phyloP scores from a whole-genome alignment of 2,888 invertebrate species.

The Pseudococcus longispinus region DNA sequence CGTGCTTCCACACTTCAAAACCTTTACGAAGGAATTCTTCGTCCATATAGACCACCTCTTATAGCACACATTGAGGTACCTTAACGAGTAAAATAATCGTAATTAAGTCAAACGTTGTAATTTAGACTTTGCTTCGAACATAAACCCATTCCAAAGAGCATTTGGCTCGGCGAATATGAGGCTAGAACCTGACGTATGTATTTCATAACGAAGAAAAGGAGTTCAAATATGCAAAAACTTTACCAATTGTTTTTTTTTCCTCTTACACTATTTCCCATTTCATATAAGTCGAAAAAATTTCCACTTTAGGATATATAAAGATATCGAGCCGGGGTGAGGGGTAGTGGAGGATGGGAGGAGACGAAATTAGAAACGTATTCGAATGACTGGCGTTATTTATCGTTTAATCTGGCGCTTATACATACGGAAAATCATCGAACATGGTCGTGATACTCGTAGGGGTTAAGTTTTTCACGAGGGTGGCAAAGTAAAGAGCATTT shows the following conservation, averaged over 20 bases:
- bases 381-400: constrained; percentile 54
- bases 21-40: background rate
- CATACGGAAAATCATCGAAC: constrained; percentile 38
- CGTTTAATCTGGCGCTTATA: constrained; percentile 53
- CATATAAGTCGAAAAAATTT: background rate
- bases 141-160: background rate
- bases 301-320: background rate
- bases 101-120: background rate
- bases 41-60: background rate
- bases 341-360: too few species aligned
- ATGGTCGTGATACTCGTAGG: constrained; percentile 3
- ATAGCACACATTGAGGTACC: background rate
- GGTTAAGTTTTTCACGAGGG: constrained; percentile 35
- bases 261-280: background rate
- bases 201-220: background rate
- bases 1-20: background rate
- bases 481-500: constrained; percentile 53
- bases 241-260: background rate
- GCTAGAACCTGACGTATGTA: background rate
- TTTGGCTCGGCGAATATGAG: background rate
- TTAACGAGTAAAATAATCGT: background rate
- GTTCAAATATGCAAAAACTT: background rate
- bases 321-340: background rate
- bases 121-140: background rate
- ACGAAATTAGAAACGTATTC: constrained; percentile 46